These are phyloP conservation scores for Pygocentrus nattereri DNA, from an alignment of 2,797 vertebrate species.

Conservation along the genomic window DNA sequence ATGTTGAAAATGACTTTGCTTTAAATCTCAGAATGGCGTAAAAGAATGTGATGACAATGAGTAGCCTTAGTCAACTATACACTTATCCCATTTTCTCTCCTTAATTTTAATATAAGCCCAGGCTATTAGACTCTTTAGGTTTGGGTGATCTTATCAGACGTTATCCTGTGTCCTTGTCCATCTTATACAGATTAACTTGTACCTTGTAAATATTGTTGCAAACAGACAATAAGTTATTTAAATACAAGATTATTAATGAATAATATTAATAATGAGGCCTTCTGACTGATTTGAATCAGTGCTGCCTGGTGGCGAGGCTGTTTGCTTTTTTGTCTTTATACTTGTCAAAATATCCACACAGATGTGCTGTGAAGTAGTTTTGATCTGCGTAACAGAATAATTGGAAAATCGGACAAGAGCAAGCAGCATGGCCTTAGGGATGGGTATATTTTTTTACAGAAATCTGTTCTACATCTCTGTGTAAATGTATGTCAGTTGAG, in stretches of 20 bases:
- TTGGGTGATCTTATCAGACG: constrained; percentile 61
- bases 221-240: constrained; percentile 75
- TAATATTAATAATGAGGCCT: constrained; percentile 37
- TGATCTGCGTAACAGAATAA: constrained; percentile 29
- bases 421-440: constrained; percentile 76
- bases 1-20: constrained; percentile 62
- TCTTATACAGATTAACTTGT: constrained; percentile 30
- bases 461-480: constrained; percentile 72
- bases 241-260: constrained; percentile 49
- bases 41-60: constrained; percentile 5
- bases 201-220: constrained; percentile 76
- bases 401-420: constrained; percentile 54
- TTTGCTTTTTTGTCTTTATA: constrained; percentile 68
- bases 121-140: constrained; percentile 34
- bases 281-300: constrained; percentile 63
- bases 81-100: neutral
- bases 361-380: constrained; percentile 26
- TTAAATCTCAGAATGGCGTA: constrained; percentile 72
- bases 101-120: constrained; percentile 26
- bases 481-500: constrained; percentile 71
- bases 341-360: constrained; percentile 53
- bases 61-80: constrained; percentile 1
- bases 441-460: constrained; percentile 67
- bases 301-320: constrained; percentile 53
- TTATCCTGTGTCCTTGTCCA: constrained; percentile 66